phyloP scores from a whole-genome alignment of 2,113 vertebrate species.

The Monopterus albus region DNA sequence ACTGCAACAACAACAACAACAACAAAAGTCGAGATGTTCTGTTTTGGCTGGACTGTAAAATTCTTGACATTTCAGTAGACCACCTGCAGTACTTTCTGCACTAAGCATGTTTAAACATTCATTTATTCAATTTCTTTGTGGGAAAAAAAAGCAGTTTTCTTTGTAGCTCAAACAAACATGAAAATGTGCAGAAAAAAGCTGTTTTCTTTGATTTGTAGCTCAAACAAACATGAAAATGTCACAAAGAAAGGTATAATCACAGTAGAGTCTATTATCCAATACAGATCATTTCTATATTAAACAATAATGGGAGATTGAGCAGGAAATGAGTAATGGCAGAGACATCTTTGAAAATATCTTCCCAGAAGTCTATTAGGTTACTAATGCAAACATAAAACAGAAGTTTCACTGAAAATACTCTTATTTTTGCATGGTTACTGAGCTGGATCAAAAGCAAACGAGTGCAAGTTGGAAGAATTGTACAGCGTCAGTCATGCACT shows the following conservation, averaged over 20 bases:
- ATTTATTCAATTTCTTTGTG: conserved; percentile 20
- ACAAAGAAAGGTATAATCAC: too few relatives aligned
- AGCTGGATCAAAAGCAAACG: too few relatives aligned
- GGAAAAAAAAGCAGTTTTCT: too few relatives aligned
- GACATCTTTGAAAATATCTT: too few relatives aligned
- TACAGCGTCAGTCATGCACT: neutral
- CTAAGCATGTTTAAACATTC: conserved; percentile 3
- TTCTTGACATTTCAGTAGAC: neutral
- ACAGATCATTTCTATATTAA: too few relatives aligned
- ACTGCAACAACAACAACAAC: conserved; percentile 40
- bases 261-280: too few relatives aligned
- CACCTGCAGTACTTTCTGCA: neutral
- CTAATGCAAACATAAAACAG: neutral
- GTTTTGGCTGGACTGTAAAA: conserved; percentile 10
- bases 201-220: too few relatives aligned
- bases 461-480: neutral
- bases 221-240: too few relatives aligned
- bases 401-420: too few relatives aligned
- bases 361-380: neutral
- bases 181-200: too few relatives aligned
- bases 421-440: too few relatives aligned
- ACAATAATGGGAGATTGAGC: neutral
- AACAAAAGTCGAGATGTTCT: conserved; percentile 13
- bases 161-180: too few relatives aligned
- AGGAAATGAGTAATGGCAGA: neutral